Percentiles rank a stretch among this genome's conserved stretches.
Evolutionary conservation across 2,113 vertebrate species (phyloP).

Genomic region (Pangasianodon gigas): DNA sequence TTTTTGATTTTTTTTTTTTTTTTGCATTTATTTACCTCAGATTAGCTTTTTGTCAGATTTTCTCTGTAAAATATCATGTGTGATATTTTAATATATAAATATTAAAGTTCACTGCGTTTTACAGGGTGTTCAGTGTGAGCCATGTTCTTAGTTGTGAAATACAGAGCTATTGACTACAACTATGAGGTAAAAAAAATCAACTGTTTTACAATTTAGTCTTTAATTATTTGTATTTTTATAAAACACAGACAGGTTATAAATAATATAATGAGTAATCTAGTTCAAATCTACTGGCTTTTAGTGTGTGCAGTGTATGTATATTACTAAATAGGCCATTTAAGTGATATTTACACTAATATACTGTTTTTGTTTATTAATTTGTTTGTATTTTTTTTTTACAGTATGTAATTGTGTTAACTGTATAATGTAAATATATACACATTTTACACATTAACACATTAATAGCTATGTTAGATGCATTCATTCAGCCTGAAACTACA

Average conservation of each 20-base stretch:
- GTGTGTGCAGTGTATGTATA: neutral
- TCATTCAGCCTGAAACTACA: neutral
- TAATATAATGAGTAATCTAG: neutral
- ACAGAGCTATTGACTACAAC: slow-evolving; percentile 69
- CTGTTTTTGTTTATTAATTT: neutral
- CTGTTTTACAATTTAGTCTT: neutral
- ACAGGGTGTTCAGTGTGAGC: slow-evolving; percentile 28
- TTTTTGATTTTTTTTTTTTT: neutral
- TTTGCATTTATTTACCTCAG: neutral
- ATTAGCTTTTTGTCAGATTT: neutral
- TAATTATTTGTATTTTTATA: neutral
- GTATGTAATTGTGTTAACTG: neutral
- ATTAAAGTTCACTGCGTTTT: neutral
- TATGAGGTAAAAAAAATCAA: slow-evolving; percentile 66
- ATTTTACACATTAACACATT: neutral
- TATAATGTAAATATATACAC: neutral
- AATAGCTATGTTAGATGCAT: neutral
- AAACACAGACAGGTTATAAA: neutral
- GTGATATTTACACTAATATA: neutral
- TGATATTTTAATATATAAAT: neutral
- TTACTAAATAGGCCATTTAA: neutral
- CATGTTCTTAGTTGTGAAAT: slow-evolving; percentile 63
- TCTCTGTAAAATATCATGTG: neutral
- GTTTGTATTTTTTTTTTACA: neutral
- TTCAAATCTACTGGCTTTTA: neutral